Percentiles rank a stretch among this genome's conserved stretches.
Evolutionary conservation across 2,797 vertebrate species (phyloP).

Genomic region (Valencia hispanica): DNA sequence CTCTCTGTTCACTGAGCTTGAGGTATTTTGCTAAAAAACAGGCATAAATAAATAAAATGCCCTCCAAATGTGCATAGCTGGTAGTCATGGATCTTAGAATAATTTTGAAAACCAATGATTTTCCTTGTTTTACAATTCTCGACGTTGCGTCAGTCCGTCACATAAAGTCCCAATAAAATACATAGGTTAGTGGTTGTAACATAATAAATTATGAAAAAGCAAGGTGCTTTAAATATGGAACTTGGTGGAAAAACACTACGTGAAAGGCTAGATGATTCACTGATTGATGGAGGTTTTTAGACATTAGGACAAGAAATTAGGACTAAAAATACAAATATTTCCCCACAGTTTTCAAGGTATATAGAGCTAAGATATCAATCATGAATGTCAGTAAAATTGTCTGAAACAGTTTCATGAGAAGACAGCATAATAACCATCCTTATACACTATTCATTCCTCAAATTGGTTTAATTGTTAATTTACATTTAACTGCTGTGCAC

Average conservation of each 20-base stretch:
- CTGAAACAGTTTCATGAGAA: background rate
- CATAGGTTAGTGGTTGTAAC: no score
- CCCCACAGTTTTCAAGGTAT: background rate
- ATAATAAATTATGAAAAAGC: no score
- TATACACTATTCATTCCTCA: conserved; percentile 48
- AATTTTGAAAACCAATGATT: no score
- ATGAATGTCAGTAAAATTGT: background rate
- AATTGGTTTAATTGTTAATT: conserved; percentile 78
- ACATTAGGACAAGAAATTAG: background rate
- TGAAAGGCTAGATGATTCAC: background rate
- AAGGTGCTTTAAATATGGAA: background rate
- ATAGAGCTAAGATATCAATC: background rate
- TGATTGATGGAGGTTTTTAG: background rate
- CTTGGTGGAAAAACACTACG: no score
- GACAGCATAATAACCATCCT: conserved; percentile 39
- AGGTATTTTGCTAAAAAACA: no score
- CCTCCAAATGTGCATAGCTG: background rate
- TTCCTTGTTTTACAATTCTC: background rate
- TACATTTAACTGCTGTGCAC: conserved; percentile 76
- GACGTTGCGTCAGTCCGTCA: background rate
- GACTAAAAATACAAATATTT: background rate
- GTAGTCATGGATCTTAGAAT: background rate
- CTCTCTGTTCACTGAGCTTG: no score
- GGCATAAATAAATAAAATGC: no score
- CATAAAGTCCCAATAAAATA: background rate